Evolutionary conservation across 2,113 vertebrate genomes (phyloP).

Genomic region (Alligator sinensis): DNA sequence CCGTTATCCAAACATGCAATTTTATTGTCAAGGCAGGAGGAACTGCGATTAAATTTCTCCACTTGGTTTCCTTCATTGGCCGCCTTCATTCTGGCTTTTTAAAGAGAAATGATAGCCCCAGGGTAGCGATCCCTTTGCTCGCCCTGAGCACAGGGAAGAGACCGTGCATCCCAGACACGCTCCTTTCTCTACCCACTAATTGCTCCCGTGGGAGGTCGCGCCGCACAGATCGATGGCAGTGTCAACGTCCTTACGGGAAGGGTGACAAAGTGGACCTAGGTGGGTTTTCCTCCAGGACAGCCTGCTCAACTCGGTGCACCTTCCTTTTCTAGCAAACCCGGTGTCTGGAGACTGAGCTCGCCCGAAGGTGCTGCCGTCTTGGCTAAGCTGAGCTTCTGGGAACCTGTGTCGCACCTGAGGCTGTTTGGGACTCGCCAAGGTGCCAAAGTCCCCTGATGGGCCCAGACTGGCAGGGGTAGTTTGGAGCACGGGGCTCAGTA

Average conservation of each 20-base stretch:
- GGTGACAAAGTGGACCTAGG: accelerated
- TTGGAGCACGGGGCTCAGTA: too few species aligned
- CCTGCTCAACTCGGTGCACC: too few species aligned
- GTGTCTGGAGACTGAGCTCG: too few species aligned
- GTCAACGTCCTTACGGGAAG: background rate
- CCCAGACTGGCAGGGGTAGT: too few species aligned
- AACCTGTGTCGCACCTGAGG: too few species aligned
- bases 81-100: background rate
- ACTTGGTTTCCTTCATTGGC: background rate
- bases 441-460: too few species aligned
- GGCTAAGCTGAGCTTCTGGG: too few species aligned
- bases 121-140: background rate
- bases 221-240: conserved; percentile 16
- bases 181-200: conserved; percentile 11
- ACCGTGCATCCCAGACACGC: background rate
- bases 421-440: too few species aligned
- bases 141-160: background rate
- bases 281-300: background rate
- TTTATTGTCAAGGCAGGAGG: conserved; percentile 29
- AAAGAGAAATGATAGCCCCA: background rate
- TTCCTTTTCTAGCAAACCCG: too few species aligned
- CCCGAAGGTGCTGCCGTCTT: too few species aligned
- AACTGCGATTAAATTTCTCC: background rate
- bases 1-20: conserved; percentile 25
- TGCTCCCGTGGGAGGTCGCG: conserved; percentile 52